Evolutionary conservation across 2,797 vertebrate genomes (phyloP).

Genomic region (Nyctibius grandis): DNA sequence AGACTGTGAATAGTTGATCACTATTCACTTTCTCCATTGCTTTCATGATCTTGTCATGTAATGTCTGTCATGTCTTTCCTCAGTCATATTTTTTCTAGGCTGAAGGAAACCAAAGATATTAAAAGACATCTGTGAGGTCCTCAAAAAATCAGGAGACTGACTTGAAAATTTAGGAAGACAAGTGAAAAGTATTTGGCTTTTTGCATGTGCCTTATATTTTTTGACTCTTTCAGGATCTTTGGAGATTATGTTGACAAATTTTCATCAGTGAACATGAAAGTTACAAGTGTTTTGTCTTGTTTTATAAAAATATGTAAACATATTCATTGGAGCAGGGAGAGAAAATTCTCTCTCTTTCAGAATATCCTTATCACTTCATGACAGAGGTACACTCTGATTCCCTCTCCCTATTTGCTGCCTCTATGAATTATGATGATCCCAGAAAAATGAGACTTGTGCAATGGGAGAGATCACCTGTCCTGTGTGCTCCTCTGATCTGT

Average conservation of each 20-base stretch:
- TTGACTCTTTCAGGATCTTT: background rate
- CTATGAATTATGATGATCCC: background rate
- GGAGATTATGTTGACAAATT: background rate
- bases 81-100: background rate
- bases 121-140: background rate
- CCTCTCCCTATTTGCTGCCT: background rate
- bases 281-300: background rate
- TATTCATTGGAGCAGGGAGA: background rate
- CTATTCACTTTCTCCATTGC: background rate
- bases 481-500: background rate
- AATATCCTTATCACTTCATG: background rate
- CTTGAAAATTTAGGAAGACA: background rate
- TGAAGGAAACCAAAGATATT: background rate
- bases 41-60: background rate
- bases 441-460: background rate
- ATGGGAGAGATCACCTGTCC: background rate
- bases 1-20: background rate
- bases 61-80: background rate
- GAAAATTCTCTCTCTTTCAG: background rate
- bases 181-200: background rate
- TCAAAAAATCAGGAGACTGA: background rate
- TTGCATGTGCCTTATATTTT: background rate
- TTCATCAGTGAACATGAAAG: background rate
- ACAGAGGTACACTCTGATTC: background rate
- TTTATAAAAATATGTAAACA: background rate